Evolutionary conservation across 2,113 vertebrate species (phyloP).

Genomic region (Hydrochoerus hydrochaeris): DNA sequence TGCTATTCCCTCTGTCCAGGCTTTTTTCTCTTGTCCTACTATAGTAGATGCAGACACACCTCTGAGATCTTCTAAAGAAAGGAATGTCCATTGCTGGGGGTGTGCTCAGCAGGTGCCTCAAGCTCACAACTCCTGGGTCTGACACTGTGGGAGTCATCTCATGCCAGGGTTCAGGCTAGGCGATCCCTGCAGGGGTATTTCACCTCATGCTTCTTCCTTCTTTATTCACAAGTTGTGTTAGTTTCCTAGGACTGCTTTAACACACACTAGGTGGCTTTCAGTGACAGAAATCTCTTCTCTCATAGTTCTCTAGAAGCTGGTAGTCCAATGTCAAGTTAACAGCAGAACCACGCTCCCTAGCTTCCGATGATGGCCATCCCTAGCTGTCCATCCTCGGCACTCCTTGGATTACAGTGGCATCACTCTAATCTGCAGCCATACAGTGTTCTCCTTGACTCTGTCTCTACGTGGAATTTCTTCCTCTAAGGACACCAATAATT

Average conservation of each 20-base stretch:
- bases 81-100: not conserved
- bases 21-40: not conserved
- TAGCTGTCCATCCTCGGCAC: accelerated
- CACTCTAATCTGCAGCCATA: not conserved
- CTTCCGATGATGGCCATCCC: not conserved
- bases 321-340: not conserved
- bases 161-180: not conserved
- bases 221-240: not conserved
- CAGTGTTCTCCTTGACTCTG: not conserved
- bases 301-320: not conserved
- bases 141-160: not conserved
- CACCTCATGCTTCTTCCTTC: not conserved
- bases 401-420: not conserved
- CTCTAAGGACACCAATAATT: not conserved
- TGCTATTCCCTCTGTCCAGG: not conserved
- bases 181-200: not conserved
- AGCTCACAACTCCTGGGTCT: not conserved
- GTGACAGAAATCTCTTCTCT: not conserved
- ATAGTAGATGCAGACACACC: not conserved
- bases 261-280: not conserved
- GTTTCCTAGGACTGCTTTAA: not conserved
- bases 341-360: not conserved
- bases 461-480: not conserved
- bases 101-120: not conserved
- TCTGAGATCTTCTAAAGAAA: not conserved